Base-by-base conservation (phyloP, 2,797 vertebrate species). In the Anabas testudineus region DNA sequence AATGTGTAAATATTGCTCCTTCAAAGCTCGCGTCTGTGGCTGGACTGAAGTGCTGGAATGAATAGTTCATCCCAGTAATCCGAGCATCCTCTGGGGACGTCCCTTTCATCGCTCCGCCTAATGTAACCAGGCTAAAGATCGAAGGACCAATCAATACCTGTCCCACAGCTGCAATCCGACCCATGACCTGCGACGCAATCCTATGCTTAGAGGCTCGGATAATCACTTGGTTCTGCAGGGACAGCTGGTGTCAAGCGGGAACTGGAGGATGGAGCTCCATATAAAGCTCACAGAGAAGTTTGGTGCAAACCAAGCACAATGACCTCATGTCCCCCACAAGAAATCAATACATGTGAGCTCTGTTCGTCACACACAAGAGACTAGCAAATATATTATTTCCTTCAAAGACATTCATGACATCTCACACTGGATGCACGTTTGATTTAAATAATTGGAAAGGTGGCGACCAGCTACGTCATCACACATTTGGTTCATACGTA, bases 121-220 rank as follows among this genome's bases (percentile, higher is more conserved):
- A 79, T 18, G 53, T 42, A 70, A 71, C 70, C 48, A 41, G 54
- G 68, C 51, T 47, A 61, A 68, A 73, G 71, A 86, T 81, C 24
- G 21, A 82, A 82, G 41, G 39, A 30, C 57, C 42, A 22, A 86
- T 91, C 88, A 51, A 88, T 89, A 80, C 19, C 24, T 19, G 45
- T 39, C 80, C 82, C 52, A 7, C 43, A 53, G 51, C 34, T 0
- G n/a, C 30, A 26, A 78, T 55, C 64, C 4, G 28, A 79, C 68
- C 67, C 46, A 2, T 55, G 74, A 86, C 76, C 60, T 56, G 61
- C 37, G 1, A 57, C 12, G 32, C 53, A 36, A 71, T 67, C 48
- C 6, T 7, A 53, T 10, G 49, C 74, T 64, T 43, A 2, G 4
- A 62, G 39, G 21, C 32, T 42, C 10, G 59, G 74, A 59, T 76